Evolutionary conservation across 2,888 invertebrate species (phyloP), one percentile per base, ranked within the genome.

Genomic region (Argyresthia goedartella): DNA sequence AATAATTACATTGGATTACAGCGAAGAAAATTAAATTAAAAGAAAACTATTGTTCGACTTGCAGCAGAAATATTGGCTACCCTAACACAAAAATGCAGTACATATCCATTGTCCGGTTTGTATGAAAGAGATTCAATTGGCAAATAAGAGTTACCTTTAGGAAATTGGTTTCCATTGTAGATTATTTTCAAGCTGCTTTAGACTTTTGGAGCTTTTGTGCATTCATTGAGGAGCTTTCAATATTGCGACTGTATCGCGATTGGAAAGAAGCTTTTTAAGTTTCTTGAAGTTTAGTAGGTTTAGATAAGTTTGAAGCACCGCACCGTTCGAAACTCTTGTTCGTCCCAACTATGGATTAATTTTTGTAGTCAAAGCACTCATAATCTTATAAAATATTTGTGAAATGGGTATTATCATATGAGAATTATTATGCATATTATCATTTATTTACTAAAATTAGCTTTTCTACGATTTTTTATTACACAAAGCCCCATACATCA

Each of bases 171-270:
- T 6, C 41, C 13, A 13, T 41, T 41, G 41, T n/a, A 34, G 33
- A 45, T 45, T 47, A 47, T 47, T 33, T 47, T 34, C 47, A 47
- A 47, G 47, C 16, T 16, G 47, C 47, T 47, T 47, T 33, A 13
- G 13, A 41, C 41, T 41, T 41, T 41, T 34, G 10, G 33, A 8
- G 47, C n/a, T 34, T 47, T 47, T 25, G 47, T 33, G 34, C 25
- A 34, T 47, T n/a, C 34, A 13, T 25, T 25, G 25, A 25, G 25
- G 25, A 25, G 25, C 25, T 25, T 25, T 25, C 25, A 25, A 25
- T 41, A 13, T 41, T 41, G 41, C 41, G 41, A 41, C n/a, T 41
- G 39, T 4, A 39, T 39, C 8, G 39, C 25, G 25, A 6, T 4
- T 25, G 25, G 6, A 7, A 41, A 10, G 11, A 41, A 41, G 4